These are phyloP conservation scores for Rhynchonema sp. DNA, from an alignment of 2,888 invertebrate genomes.

Conservation along the genomic window DNA sequence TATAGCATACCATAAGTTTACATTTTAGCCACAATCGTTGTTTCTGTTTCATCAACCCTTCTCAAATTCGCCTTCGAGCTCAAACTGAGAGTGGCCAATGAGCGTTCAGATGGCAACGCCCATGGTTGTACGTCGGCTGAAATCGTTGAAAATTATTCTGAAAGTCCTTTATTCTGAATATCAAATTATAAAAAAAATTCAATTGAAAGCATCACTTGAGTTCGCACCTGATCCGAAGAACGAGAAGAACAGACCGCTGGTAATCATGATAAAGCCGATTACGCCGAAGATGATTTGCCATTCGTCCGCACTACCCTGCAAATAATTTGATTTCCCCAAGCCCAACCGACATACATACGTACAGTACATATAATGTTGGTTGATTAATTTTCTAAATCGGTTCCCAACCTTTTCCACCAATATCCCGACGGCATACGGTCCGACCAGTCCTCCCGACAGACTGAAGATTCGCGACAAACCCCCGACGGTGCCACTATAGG, in stretches of 20 bases:
- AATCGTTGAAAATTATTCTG: background rate
- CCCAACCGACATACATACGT: no score
- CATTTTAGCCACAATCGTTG: no score
- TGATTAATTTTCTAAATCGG: no score
- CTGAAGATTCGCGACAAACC: background rate
- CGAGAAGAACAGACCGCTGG: background rate
- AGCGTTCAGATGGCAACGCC: background rate
- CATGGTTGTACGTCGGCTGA: background rate
- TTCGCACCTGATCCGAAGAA: background rate
- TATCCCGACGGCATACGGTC: background rate
- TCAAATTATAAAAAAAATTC: background rate
- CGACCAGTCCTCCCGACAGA: background rate
- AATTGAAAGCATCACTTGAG: background rate
- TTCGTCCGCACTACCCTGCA: background rate
- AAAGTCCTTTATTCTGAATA: no score
- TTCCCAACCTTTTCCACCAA: background rate
- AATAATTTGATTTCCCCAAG: no score
- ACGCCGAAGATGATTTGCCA: background rate
- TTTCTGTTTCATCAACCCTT: no score
- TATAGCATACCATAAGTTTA: no score
- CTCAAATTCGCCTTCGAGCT: no score
- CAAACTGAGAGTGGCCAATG: no score
- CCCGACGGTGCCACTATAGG: background rate
- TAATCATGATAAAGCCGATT: background rate
- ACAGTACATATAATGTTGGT: no score